Base-by-base conservation (phyloP, 2,113 vertebrate genomes). In the Nesoenas mayeri region DNA sequence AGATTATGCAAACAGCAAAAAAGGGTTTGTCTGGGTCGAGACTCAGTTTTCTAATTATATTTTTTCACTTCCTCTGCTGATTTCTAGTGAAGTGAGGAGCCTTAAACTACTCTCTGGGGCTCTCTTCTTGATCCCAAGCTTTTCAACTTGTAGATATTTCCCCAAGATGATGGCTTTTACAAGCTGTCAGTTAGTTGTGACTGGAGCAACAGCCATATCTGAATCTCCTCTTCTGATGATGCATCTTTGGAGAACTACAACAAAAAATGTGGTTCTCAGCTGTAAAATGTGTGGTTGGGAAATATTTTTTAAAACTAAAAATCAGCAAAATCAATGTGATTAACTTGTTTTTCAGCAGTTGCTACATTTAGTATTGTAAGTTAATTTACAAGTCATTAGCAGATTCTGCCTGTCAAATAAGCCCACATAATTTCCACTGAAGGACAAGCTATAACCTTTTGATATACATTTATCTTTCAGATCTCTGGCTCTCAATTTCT, bases 31-130 rank as follows among this genome's bases (percentile, higher is more conserved):
- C 42, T 69, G 17, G 15, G 75, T 86, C 60, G 92, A 89, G 77
- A 71, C 29, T 88, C 62, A 42, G 58, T 89, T 92, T 88, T 87
- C 61, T 74, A 89, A 91, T 84, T 83, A 44, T 82, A 69, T 88
- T 91, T 71, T 86, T 94, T 96, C 74, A 92, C 44, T 90, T 92
- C 77, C 73, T 84, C 44, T 83, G 15, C 22, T 92, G 44, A 62
- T 89, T 88, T 92, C 73, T 91, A 75, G 31, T 72, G 31, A 40
- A 56, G 9, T 56, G 29, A 56, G 31, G 50, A 89, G 66, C 28
- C 44, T 80, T 83, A 29, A 73, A 44, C 26, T 83, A 12, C 65
- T 86, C 29, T 15, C 31, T 51, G 25, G 50, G 54, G 25, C 51
- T 86, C 25, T 80, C 32, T 82, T 72, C 38, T 84, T 61, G 17